These are phyloP conservation scores for Netelia inedita DNA, from an alignment of 2,888 invertebrate species.

Conservation along the genomic window DNA sequence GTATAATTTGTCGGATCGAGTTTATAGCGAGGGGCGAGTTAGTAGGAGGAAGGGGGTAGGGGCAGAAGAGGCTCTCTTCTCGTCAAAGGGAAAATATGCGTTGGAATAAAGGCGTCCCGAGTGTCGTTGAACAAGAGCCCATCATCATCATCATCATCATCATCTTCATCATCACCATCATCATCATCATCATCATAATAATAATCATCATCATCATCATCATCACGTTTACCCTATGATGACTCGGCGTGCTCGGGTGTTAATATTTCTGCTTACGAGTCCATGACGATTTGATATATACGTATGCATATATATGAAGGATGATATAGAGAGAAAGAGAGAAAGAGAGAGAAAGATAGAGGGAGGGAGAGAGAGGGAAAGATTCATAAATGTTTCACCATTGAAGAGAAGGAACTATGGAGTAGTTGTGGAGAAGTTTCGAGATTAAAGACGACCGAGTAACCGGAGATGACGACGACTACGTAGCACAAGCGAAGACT, in stretches of 20 bases:
- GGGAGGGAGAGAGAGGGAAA: too few relatives aligned
- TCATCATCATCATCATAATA: slow-evolving; percentile 38
- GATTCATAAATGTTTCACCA: slow-evolving; percentile 14
- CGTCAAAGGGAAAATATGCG: slow-evolving; percentile 6
- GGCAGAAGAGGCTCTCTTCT: neutral
- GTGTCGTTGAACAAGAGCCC: slow-evolving; percentile 25
- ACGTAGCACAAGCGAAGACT: slow-evolving; percentile 49
- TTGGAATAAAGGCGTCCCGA: neutral
- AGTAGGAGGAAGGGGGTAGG: neutral
- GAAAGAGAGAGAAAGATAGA: too few relatives aligned
- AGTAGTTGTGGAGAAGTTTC: slow-evolving; percentile 30
- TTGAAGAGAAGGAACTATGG: slow-evolving; percentile 13
- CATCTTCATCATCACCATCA: slow-evolving; percentile 30
- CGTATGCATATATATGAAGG: neutral
- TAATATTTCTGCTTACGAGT: slow-evolving; percentile 49
- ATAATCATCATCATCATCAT: slow-evolving; percentile 35
- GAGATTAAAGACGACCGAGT: slow-evolving; percentile 58
- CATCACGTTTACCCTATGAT: slow-evolving; percentile 40
- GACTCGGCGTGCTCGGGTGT: slow-evolving; percentile 39
- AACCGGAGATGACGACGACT: slow-evolving; percentile 63
- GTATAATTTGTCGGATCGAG: slow-evolving; percentile 17
- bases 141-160: slow-evolving; percentile 40
- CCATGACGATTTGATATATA: slow-evolving; percentile 26
- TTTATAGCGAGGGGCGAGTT: neutral
- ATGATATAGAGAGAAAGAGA: neutral